A percentile compares a stretch with the other conserved stretches of the same genome.
Evolutionary conservation across 2,113 vertebrate genomes (phyloP).

Genomic region (Hyla sarda): DNA sequence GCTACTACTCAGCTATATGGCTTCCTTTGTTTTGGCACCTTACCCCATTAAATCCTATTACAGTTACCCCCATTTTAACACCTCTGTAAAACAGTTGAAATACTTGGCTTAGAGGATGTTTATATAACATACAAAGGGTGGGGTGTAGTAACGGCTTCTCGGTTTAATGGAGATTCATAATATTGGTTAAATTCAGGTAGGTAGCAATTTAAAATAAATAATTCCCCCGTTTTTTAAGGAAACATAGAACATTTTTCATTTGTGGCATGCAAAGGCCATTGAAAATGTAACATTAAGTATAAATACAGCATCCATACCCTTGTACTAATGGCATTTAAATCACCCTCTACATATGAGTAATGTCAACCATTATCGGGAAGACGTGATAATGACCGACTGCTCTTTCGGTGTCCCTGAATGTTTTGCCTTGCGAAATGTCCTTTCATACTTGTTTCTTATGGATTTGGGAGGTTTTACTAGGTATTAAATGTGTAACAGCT

Average conservation of each 20-base stretch:
- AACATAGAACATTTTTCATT: constrained; percentile 34
- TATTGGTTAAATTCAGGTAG: constrained; percentile 51
- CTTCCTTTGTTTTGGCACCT: constrained; percentile 60
- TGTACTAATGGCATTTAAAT: constrained; percentile 55
- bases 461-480: constrained; percentile 55
- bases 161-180: constrained; percentile 50
- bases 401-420: constrained; percentile 23
- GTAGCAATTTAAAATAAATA: constrained; percentile 34
- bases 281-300: constrained; percentile 4
- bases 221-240: constrained; percentile 15
- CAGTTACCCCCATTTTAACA: constrained; percentile 59
- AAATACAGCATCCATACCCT: constrained; percentile 25
- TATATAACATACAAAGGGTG: constrained; percentile 47
- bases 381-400: constrained; percentile 51
- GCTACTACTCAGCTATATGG: constrained; percentile 42
- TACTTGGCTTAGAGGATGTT: constrained; percentile 56
- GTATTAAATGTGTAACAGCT: constrained; percentile 47
- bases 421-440: constrained; percentile 2
- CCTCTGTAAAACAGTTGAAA: constrained; percentile 59
- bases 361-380: constrained; percentile 53
- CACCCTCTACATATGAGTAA: constrained; percentile 48
- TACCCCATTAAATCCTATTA: constrained; percentile 60
- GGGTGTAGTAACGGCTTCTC: constrained; percentile 40
- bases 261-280: not conserved
- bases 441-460: constrained; percentile 44